Conservation (phyloP, 2,797 vertebrate species). For the Uromys caudimaculatus region DNA sequence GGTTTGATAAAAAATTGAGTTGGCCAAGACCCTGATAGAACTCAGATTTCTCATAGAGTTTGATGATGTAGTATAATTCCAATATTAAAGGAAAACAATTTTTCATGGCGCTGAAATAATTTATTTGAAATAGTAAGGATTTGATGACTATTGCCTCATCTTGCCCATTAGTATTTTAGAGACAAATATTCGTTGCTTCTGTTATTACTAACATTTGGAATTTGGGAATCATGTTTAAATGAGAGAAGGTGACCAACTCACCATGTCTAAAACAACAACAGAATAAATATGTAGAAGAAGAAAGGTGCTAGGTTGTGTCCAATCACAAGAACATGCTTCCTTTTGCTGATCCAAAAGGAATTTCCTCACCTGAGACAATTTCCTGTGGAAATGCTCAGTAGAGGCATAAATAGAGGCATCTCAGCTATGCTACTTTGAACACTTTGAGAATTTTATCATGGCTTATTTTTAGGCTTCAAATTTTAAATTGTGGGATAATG, state of each 20-base stretch:
- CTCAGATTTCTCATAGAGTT: not conserved
- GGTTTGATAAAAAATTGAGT: not conserved
- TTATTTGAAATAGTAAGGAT: not conserved
- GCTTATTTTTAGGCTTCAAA: constrained; percentile 65
- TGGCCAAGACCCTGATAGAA: not conserved
- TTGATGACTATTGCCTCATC: not conserved
- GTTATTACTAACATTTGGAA: not conserved
- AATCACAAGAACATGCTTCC: not conserved
- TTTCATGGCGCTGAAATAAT: not conserved
- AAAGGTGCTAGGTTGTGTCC: not conserved
- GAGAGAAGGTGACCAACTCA: not conserved
- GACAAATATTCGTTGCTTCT: constrained; percentile 8
- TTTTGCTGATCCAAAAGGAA: not conserved
- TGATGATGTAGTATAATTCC: not conserved
- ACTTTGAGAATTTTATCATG: constrained; percentile 50
- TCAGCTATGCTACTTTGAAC: constrained; percentile 30
- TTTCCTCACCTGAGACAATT: not conserved
- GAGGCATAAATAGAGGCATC: not conserved
- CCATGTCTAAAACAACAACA: not conserved
- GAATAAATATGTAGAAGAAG: not conserved
- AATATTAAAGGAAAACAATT: not conserved
- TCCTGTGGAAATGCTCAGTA: not conserved
- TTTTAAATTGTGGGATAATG: constrained; percentile 67
- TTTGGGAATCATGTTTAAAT: not conserved
- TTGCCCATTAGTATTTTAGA: not conserved